phyloP scores from a whole-genome alignment of 2,113 vertebrate genomes.

The Bufo gargarizans region DNA sequence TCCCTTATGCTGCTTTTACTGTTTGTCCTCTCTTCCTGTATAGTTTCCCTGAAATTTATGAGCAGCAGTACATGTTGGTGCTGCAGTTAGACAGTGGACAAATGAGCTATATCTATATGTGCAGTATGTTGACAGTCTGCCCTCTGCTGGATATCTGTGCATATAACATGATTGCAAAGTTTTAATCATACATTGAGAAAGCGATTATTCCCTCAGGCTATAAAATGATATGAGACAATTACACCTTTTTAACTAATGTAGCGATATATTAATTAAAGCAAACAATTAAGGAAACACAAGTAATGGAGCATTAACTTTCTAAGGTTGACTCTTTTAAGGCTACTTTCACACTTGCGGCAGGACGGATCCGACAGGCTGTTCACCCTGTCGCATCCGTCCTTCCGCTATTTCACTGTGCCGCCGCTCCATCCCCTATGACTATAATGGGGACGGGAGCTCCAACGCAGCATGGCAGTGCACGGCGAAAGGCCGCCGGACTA shows the following conservation, averaged over 20 bases:
- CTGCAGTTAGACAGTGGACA: background rate
- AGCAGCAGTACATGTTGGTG: background rate
- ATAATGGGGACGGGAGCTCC: no score
- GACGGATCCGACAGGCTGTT: no score
- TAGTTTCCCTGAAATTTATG: background rate
- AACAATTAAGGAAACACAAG: background rate
- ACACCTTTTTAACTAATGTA: background rate
- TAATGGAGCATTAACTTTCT: background rate
- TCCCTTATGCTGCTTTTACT: background rate
- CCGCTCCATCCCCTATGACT: no score
- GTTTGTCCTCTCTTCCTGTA: background rate
- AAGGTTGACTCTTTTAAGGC: no score
- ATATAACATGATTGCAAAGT: background rate
- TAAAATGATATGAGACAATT: background rate
- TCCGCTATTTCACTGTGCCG: no score
- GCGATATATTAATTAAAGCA: background rate
- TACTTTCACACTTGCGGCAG: no score
- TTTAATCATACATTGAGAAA: background rate
- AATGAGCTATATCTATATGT: background rate
- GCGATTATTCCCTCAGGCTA: background rate
- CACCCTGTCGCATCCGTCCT: no score
- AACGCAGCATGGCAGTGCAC: no score
- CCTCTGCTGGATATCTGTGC: conserved; percentile 7
- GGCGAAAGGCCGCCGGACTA: no score
- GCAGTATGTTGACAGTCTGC: background rate